A percentile compares a stretch with the other conserved stretches of the same genome.
These are phyloP conservation scores for Polydrusus cervinus DNA, from an alignment of 2,888 invertebrate genomes.

Conservation along the genomic window DNA sequence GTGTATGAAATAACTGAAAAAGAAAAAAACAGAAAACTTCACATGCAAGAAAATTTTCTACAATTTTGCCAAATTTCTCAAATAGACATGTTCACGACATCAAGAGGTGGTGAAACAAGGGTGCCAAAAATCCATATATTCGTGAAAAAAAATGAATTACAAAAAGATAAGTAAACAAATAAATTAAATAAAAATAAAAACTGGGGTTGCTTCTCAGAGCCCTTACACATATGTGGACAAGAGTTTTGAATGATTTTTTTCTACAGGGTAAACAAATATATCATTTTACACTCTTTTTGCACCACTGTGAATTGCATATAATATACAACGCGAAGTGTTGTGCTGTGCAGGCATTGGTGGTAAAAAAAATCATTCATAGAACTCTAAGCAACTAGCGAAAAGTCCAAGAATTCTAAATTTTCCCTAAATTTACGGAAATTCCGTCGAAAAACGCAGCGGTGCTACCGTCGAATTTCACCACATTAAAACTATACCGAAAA, in stretches of 20 bases:
- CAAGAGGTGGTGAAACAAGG: constrained; percentile 30
- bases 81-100: constrained; percentile 45
- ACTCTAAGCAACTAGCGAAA: constrained; percentile 14
- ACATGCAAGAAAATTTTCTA: constrained; percentile 49
- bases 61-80: constrained; percentile 51
- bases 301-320: background rate
- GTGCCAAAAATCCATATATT: constrained; percentile 45
- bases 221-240: constrained; percentile 55
- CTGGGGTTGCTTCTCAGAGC: constrained; percentile 50
- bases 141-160: constrained; percentile 18
- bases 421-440: constrained; percentile 50
- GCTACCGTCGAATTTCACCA: constrained; percentile 23
- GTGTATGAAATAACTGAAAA: constrained; percentile 55
- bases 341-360: background rate
- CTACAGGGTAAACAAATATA: background rate
- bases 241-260: constrained; percentile 30
- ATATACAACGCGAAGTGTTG: background rate
- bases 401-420: constrained; percentile 30
- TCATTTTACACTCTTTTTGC: background rate
- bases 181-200: constrained; percentile 14
- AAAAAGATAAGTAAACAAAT: background rate
- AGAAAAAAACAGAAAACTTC: constrained; percentile 48
- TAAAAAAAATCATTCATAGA: constrained; percentile 25
- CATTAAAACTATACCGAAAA: background rate
- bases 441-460: background rate